These are phyloP conservation scores for Drosophila pallidifrons DNA, from an alignment of 1,140 invertebrate species.

Conservation along the genomic window DNA sequence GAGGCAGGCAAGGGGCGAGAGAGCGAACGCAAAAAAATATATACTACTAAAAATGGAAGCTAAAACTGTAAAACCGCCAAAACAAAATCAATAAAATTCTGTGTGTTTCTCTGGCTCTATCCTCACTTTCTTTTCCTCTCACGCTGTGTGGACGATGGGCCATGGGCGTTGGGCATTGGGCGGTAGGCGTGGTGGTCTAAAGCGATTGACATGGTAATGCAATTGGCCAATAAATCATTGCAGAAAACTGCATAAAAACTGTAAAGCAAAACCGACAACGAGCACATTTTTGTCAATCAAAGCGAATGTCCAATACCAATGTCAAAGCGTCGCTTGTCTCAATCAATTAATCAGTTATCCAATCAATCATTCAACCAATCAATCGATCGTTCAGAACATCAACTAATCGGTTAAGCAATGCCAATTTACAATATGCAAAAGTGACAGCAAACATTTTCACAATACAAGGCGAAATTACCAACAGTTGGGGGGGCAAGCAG, in stretches of 20 bases:
- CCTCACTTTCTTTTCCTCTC: neutral
- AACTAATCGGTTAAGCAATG: slow-evolving; percentile 50
- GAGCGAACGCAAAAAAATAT: slow-evolving; percentile 1
- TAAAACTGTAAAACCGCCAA: slow-evolving; percentile 56
- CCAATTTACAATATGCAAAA: slow-evolving; percentile 58
- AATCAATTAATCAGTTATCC: slow-evolving; percentile 56
- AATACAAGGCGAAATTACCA: neutral
- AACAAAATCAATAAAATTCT: slow-evolving; percentile 72
- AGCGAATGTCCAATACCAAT: slow-evolving; percentile 40
- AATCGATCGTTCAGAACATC: slow-evolving; percentile 43
- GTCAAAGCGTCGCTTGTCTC: slow-evolving; percentile 43
- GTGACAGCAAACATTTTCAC: neutral
- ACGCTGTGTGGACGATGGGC: neutral
- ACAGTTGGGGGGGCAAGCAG: too few species aligned
- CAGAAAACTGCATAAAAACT: slow-evolving; percentile 60
- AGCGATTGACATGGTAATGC: slow-evolving; percentile 63
- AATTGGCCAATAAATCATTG: slow-evolving; percentile 76
- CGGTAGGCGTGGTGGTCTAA: neutral
- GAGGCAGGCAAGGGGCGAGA: neutral
- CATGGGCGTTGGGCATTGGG: neutral
- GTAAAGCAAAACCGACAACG: slow-evolving; percentile 16
- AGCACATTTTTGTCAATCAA: slow-evolving; percentile 53
- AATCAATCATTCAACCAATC: slow-evolving; percentile 57
- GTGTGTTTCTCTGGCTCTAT: slow-evolving; percentile 14
- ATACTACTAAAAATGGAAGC: slow-evolving; percentile 31